phyloP scores from a whole-genome alignment of 37 sponge, comb jelly and placozoan genomes.

The Aplysina aerophoba region DNA sequence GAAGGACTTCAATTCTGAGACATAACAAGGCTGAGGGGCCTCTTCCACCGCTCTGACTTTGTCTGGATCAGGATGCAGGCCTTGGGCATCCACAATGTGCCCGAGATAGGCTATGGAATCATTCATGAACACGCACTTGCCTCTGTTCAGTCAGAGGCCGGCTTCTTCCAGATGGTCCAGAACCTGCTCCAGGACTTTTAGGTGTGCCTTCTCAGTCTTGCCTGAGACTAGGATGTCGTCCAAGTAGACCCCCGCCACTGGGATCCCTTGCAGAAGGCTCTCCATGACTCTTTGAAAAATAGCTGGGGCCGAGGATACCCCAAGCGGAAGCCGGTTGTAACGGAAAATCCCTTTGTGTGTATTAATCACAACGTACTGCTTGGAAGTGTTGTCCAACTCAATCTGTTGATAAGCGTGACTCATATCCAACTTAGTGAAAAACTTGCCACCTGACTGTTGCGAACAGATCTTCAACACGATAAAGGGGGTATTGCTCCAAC shows the following conservation, averaged over 20 bases:
- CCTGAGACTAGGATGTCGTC: conserved; percentile 55
- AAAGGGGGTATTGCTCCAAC: conserved; percentile 27
- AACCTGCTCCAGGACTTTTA: background rate
- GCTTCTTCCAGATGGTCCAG: conserved; percentile 7
- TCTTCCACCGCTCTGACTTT: too few species aligned
- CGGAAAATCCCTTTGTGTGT: conserved; percentile 45
- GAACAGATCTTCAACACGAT: conserved; percentile 38
- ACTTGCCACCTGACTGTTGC: conserved; percentile 14
- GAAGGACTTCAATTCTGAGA: background rate
- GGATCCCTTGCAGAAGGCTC: background rate
- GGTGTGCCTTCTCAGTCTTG: background rate
- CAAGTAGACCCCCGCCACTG: background rate
- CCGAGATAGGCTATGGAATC: too few species aligned
- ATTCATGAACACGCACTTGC: too few species aligned
- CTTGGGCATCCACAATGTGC: too few species aligned
- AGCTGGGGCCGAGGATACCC: conserved; percentile 39
- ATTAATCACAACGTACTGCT: conserved; percentile 3
- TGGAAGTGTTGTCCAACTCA: background rate
- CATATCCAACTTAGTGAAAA: too few species aligned
- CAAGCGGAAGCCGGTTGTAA: conserved; percentile 52
- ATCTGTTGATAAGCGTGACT: conserved; percentile 28
- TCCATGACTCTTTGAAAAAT: conserved; percentile 54
- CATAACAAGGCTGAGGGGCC: too few species aligned
- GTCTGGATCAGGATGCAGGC: too few species aligned
- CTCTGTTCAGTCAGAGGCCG: too few species aligned